These are phyloP conservation scores for Sylvia atricapilla DNA, from an alignment of 2,113 vertebrate species.

Conservation along the genomic window DNA sequence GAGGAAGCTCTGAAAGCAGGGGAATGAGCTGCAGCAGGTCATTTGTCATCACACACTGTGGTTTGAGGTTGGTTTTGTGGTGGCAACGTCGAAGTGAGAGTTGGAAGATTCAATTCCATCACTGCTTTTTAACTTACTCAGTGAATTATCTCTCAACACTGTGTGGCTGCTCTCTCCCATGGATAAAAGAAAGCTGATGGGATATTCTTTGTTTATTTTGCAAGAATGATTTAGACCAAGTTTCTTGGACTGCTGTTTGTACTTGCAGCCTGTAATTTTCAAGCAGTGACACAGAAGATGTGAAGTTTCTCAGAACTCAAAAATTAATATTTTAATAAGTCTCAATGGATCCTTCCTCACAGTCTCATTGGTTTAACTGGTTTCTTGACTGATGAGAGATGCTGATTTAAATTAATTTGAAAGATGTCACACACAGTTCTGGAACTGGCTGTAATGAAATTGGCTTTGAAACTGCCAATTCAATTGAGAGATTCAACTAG, in stretches of 20 bases:
- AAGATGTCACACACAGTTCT: not conserved
- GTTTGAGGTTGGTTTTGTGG: not conserved
- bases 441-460: not conserved
- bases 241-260: not conserved
- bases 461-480: not conserved
- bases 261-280: not conserved
- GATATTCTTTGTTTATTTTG: not conserved
- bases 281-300: not conserved
- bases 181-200: not conserved
- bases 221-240: not conserved
- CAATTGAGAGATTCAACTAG: not conserved
- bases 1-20: not conserved
- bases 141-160: not conserved
- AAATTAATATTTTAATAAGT: not conserved
- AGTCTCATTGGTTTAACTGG: not conserved
- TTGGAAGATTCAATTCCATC: not conserved
- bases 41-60: not conserved
- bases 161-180: not conserved
- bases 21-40: not conserved
- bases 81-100: not conserved
- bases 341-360: not conserved
- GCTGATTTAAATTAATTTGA: not conserved
- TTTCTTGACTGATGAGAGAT: not conserved
- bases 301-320: not conserved
- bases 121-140: not conserved